Evolutionary conservation across 2,797 vertebrate species (phyloP).

Genomic region (Pyrrhura leucotis): DNA sequence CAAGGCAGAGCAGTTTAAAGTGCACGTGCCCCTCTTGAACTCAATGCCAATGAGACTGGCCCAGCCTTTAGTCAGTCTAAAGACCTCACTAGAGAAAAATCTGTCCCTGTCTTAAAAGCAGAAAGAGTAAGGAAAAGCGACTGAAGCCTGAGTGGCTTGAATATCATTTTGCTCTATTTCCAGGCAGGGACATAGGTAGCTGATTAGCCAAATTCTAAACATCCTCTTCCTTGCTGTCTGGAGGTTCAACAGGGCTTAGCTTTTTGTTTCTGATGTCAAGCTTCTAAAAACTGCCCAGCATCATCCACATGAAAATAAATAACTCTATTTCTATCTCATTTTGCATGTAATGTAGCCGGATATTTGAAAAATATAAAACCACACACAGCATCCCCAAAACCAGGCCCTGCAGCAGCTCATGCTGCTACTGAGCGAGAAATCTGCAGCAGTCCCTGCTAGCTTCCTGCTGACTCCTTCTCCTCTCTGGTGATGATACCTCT

Average conservation of each 20-base stretch:
- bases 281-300: slow-evolving; percentile 56
- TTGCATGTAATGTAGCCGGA: slow-evolving; percentile 25
- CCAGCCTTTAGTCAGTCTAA: neutral
- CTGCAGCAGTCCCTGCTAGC: neutral
- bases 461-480: slow-evolving; percentile 23
- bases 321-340: slow-evolving; percentile 55
- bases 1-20: neutral
- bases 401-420: neutral
- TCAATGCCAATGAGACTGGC: neutral
- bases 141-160: neutral
- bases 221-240: slow-evolving; percentile 79
- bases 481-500: neutral
- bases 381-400: neutral
- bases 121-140: neutral
- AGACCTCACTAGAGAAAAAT: neutral
- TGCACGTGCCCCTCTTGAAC: rapidly evolving
- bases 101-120: neutral
- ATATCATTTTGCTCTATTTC: slow-evolving; percentile 38
- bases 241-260: slow-evolving; percentile 26
- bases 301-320: slow-evolving; percentile 67
- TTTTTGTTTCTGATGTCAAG: slow-evolving; percentile 46
- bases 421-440: neutral
- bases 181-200: slow-evolving; percentile 59
- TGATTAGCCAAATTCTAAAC: slow-evolving; percentile 75
- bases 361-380: neutral